Conservation (phyloP, 2,888 invertebrate genomes). For the Cinara cedri region DNA sequence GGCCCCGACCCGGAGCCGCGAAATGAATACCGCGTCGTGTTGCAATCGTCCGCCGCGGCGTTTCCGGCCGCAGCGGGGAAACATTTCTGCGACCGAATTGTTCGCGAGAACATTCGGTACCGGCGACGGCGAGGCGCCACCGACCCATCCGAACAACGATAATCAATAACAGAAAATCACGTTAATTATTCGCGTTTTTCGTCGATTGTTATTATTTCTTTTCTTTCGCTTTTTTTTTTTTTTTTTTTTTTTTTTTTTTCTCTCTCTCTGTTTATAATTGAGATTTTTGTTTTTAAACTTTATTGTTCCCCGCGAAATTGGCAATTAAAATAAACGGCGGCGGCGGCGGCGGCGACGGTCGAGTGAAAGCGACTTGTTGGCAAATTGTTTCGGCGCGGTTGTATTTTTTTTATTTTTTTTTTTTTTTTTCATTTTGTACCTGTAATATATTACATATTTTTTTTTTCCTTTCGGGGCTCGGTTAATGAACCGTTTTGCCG, state of each 20-base stretch:
- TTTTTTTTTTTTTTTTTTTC: background rate
- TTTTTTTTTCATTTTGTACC: background rate
- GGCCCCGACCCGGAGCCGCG: no score
- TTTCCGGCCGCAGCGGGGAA: background rate
- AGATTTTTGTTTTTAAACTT: constrained; percentile 30
- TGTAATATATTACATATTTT: no score
- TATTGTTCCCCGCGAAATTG: constrained; percentile 38
- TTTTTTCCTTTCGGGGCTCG: no score
- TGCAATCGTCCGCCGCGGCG: no score
- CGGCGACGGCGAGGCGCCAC: no score
- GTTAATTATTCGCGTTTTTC: constrained; percentile 6
- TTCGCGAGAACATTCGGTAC: background rate
- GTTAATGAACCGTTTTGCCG: constrained; percentile 10
- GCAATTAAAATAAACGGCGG: constrained; percentile 25
- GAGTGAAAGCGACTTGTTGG: constrained; percentile 44
- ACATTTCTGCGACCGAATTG: background rate
- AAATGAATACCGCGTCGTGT: no score
- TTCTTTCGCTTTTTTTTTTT: background rate
- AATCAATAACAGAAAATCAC: background rate
- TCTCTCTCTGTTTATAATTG: background rate
- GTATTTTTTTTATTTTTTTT: constrained; percentile 9
- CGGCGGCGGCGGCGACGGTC: background rate
- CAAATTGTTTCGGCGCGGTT: constrained; percentile 34
- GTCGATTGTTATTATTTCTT: background rate
- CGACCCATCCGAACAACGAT: background rate